Percentiles rank a stretch among this genome's conserved stretches.
Evolutionary conservation across 2,797 vertebrate species (phyloP).

Genomic region (Lutra lutra): DNA sequence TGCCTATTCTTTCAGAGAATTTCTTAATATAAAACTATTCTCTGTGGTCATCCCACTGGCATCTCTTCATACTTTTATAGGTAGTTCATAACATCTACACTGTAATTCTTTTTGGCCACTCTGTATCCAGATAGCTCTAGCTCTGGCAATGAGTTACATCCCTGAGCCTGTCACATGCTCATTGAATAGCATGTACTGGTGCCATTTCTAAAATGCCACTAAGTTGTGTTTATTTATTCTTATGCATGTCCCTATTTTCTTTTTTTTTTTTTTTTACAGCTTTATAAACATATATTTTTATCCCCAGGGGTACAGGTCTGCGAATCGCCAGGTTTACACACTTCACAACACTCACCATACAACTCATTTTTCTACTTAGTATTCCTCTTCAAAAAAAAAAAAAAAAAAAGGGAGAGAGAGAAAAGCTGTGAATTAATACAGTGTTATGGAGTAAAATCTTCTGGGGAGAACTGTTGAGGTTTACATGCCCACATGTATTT

Average conservation of each 20-base stretch:
- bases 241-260: background rate
- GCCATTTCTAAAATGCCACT: background rate
- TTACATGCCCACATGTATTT: background rate
- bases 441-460: background rate
- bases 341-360: too few species aligned
- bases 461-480: background rate
- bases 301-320: too few species aligned
- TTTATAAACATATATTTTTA: too few species aligned
- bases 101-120: background rate
- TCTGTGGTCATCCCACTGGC: background rate
- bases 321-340: too few species aligned
- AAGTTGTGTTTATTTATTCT: conserved; percentile 35
- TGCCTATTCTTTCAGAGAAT: background rate
- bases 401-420: background rate
- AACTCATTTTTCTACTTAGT: conserved; percentile 17
- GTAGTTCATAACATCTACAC: background rate
- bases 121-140: background rate
- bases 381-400: background rate
- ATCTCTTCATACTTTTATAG: background rate
- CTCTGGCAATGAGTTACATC: background rate
- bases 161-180: background rate
- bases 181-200: background rate
- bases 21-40: background rate
- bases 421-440: background rate
- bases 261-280: too few species aligned